A percentile compares a stretch with the other conserved stretches of the same genome.
These are phyloP conservation scores for Diarsia mendica DNA, from an alignment of 2,888 invertebrate genomes.

Conservation along the genomic window DNA sequence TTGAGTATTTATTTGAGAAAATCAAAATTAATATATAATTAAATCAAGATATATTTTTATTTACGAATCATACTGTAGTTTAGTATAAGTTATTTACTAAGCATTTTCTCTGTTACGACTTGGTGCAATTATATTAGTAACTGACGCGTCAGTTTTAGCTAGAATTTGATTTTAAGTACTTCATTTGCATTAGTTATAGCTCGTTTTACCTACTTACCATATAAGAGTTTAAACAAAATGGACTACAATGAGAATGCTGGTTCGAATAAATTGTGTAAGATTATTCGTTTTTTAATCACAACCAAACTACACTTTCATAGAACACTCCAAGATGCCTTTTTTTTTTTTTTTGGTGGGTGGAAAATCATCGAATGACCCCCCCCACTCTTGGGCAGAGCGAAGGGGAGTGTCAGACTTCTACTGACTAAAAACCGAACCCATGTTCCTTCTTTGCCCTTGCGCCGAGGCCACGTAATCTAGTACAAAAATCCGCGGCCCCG, in stretches of 20 bases:
- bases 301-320: neutral
- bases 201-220: slow-evolving; percentile 75
- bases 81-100: slow-evolving; percentile 76
- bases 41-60: slow-evolving; percentile 75
- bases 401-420: too few species aligned
- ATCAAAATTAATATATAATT: slow-evolving; percentile 81
- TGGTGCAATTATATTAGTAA: slow-evolving; percentile 86
- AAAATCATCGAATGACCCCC: too few species aligned
- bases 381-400: too few species aligned
- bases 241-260: slow-evolving; percentile 78
- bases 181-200: slow-evolving; percentile 71
- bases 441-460: too few species aligned
- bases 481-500: too few species aligned
- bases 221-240: slow-evolving; percentile 73
- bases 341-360: too few species aligned
- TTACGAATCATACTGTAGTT: slow-evolving; percentile 70
- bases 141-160: slow-evolving; percentile 77
- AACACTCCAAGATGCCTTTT: neutral
- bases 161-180: slow-evolving; percentile 72
- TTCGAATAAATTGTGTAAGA: slow-evolving; percentile 83
- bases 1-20: slow-evolving; percentile 79
- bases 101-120: slow-evolving; percentile 82
- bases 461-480: too few species aligned
- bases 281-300: slow-evolving; percentile 70
- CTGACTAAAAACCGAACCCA: too few species aligned